Base-by-base conservation (phyloP, 2,797 vertebrate genomes). In the Tenualosa ilisha region DNA sequence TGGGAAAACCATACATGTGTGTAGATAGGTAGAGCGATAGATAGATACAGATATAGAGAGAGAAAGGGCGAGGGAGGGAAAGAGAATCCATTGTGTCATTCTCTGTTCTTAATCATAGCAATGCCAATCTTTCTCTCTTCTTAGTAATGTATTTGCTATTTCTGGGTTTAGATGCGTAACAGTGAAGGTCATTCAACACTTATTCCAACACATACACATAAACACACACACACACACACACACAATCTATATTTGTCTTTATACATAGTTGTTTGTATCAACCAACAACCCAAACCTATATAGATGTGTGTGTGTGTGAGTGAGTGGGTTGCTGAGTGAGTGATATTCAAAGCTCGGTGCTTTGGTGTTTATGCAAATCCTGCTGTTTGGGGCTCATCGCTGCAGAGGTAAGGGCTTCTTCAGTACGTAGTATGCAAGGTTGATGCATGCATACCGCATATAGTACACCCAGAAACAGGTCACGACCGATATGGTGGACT, bases 331-430 rank as follows among this genome's bases (percentile, higher is more conserved):
- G 7, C 1, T 65, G 63, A 24, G 63, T 72, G 65, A 8, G n/a
- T 51, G 50, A 12, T 75, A 75, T 75, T 43, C 31, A 72, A 37
- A 72, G 26, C 26, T 26, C 11, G 65, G 26, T 17, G 37, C 68
- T 75, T 43, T 20, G 68, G 37, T 75, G 37, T 37, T 75, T 75
- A 75, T 75, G 68, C 68, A 75, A 75, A 75, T 75, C 24, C 26
- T 37, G 7, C n/a, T 68, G 63, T 68, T 31, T 11, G 59, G 59
- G 59, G 61, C 0, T 26, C 43, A 37, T 13, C 4, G 1, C 31
- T 75, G 17, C 40, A 37, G 15, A 43, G 17, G 6, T 31, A 13
- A 43, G 68, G 15, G 1, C 15, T 40, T 43, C 1, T 1, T 43
- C 68, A 40, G 37, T 22, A 15, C 1, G 31, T 37, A 75, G 15